phyloP scores from a whole-genome alignment of 2,888 invertebrate genomes.

The Calameuta idolon region DNA sequence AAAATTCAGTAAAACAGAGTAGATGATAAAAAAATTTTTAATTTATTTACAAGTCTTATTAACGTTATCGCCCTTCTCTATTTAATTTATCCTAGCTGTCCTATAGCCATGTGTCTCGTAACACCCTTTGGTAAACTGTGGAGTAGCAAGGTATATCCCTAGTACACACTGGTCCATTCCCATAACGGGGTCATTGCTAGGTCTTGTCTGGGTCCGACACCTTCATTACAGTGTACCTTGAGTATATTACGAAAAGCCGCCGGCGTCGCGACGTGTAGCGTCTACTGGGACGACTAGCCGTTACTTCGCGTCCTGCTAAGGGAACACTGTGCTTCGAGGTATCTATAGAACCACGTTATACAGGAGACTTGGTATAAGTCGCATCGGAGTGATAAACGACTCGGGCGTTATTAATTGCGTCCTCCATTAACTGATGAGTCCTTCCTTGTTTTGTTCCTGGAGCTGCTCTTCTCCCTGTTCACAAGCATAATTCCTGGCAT shows the following conservation, averaged over 20 bases:
- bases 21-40: neutral
- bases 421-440: constrained; percentile 55
- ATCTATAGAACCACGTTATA: neutral
- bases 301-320: neutral
- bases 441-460: constrained; percentile 13
- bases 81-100: neutral
- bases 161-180: neutral
- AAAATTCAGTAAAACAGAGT: neutral
- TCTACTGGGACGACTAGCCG: neutral
- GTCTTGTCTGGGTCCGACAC: constrained; percentile 11
- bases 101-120: neutral
- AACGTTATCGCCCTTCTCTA: neutral
- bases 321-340: neutral
- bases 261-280: constrained; percentile 9
- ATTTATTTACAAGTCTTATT: neutral
- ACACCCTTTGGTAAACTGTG: neutral
- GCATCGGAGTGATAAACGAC: constrained; percentile 57
- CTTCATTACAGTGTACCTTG: constrained; percentile 27
- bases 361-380: constrained; percentile 41
- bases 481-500: neutral
- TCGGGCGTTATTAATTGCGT: constrained; percentile 55
- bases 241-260: constrained; percentile 38
- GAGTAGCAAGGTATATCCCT: neutral
- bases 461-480: neutral
- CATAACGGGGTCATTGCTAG: neutral